phyloP scores from a whole-genome alignment of 2,113 vertebrate species.

The Hippocampus mohnikei region DNA sequence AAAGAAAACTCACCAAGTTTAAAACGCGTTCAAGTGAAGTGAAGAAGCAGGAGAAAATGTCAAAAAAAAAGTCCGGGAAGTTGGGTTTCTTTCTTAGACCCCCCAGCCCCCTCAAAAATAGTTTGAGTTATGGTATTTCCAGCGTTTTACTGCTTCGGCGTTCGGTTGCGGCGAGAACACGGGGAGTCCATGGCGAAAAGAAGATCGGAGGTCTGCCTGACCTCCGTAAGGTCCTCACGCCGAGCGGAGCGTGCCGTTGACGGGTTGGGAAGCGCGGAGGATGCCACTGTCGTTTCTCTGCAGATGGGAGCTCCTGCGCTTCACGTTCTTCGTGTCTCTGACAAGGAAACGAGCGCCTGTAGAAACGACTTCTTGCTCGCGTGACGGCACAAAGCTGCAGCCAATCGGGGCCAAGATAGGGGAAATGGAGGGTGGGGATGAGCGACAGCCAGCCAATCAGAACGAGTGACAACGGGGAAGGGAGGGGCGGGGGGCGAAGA shows the following conservation, averaged over 20 bases:
- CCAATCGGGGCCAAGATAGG: slow-evolving; percentile 77
- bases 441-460: slow-evolving; percentile 84
- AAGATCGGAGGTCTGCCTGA: slow-evolving; percentile 19
- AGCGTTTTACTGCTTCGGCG: slow-evolving; percentile 44
- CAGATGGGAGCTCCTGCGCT: slow-evolving; percentile 18
- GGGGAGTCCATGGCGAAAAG: slow-evolving; percentile 53
- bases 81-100: too few species aligned
- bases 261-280: not conserved
- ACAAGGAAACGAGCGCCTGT: slow-evolving; percentile 84
- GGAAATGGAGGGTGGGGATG: slow-evolving; percentile 81
- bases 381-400: slow-evolving; percentile 73
- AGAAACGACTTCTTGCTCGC: slow-evolving; percentile 73
- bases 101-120: slow-evolving; percentile 57
- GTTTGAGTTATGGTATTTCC: slow-evolving; percentile 78
- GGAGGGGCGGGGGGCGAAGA: slow-evolving; percentile 10
- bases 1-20: not conserved
- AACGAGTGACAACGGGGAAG: slow-evolving; percentile 17
- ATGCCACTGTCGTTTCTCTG: not conserved
- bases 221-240: slow-evolving; percentile 30
- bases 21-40: not conserved
- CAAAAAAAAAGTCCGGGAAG: not conserved
- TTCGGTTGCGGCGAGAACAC: slow-evolving; percentile 36
- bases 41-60: not conserved
- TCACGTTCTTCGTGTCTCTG: slow-evolving; percentile 84
- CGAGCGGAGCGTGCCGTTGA: slow-evolving; percentile 19